Evolutionary conservation across 1,140 invertebrate species (phyloP).

Genomic region (Teleogryllus occipitalis): DNA sequence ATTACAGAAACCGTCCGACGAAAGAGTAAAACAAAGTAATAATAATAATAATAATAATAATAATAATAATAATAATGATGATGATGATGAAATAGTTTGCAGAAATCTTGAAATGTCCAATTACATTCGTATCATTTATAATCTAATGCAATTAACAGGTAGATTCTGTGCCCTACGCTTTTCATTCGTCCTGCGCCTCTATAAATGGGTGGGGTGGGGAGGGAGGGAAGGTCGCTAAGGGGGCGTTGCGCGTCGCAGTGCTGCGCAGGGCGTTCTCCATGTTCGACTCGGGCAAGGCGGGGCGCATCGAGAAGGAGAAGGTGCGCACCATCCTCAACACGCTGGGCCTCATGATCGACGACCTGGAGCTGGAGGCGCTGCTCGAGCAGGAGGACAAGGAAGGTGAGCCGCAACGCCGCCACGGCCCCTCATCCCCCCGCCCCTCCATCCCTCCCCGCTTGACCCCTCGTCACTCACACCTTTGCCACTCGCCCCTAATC

Average conservation of each 20-base stretch:
- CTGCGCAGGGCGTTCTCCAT: constrained; percentile 62
- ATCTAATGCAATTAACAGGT: not conserved
- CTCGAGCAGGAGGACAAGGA: constrained; percentile 59
- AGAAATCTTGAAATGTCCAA: no score
- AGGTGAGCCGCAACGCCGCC: constrained; percentile 40
- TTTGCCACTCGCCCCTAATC: no score
- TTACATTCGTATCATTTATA: no score
- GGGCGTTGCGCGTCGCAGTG: constrained; percentile 40
- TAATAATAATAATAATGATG: no score
- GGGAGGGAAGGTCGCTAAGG: no score
- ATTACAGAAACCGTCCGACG: no score
- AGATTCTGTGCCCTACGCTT: not conserved
- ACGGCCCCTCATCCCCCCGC: no score
- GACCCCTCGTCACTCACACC: no score
- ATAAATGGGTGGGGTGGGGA: not conserved
- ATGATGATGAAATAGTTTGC: no score
- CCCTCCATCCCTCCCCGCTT: no score
- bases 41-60: no score
- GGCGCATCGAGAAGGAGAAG: constrained; percentile 64
- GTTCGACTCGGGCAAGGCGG: constrained; percentile 65
- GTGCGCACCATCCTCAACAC: constrained; percentile 66
- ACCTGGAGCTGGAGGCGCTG: constrained; percentile 57
- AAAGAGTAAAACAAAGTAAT: no score
- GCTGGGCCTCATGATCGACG: constrained; percentile 62
- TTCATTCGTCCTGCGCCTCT: not conserved